Conservation (phyloP, 2,113 vertebrate species). For the Mormyrus lacerda region DNA sequence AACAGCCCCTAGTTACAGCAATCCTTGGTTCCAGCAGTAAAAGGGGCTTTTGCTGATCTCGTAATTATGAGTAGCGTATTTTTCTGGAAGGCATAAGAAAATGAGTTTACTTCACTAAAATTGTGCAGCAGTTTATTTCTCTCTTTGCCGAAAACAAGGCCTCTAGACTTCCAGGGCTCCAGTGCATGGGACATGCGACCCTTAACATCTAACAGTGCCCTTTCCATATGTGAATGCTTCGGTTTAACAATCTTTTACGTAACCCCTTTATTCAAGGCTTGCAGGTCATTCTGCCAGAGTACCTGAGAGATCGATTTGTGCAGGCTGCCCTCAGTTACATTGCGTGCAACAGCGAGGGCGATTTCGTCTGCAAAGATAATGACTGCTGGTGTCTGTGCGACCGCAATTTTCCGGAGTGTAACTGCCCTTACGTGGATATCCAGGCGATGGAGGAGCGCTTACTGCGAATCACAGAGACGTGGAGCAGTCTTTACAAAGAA, state of each 20-base stretch:
- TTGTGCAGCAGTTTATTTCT: background rate
- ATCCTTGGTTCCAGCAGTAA: background rate
- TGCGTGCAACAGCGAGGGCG: constrained; percentile 90
- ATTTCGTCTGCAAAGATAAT: constrained; percentile 85
- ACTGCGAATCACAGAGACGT: constrained; percentile 80
- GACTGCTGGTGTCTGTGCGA: constrained; percentile 94
- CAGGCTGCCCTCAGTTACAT: constrained; percentile 92
- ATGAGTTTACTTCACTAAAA: background rate
- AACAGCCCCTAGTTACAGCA: background rate
- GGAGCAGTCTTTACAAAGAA: constrained; percentile 79
- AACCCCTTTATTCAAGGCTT: constrained; percentile 62
- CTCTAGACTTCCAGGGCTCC: background rate
- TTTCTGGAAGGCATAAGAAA: background rate
- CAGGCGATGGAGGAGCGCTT: constrained; percentile 93
- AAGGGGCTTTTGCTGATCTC: background rate
- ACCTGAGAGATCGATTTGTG: constrained; percentile 84
- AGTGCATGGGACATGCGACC: background rate
- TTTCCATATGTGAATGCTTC: constrained; percentile 18
- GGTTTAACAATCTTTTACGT: constrained; percentile 28
- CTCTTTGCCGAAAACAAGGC: background rate
- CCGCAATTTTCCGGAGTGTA: constrained; percentile 86
- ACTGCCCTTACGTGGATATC: constrained; percentile 94
- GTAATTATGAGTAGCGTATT: background rate
- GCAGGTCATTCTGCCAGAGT: constrained; percentile 88
- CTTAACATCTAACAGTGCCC: background rate